These are phyloP conservation scores for Drosophila equinoxialis DNA, from an alignment of 1,140 invertebrate genomes.

Conservation along the genomic window DNA sequence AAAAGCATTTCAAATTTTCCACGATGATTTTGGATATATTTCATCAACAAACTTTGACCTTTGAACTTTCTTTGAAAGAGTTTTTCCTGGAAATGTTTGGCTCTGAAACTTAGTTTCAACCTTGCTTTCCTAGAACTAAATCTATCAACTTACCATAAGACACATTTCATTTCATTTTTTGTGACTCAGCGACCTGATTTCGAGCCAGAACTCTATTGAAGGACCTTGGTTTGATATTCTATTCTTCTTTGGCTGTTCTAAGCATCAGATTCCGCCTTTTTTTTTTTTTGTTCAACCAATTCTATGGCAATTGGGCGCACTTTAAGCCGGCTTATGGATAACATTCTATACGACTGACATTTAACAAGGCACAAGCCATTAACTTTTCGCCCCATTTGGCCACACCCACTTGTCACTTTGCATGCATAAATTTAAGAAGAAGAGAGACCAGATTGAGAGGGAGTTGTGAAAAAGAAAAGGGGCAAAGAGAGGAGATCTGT, in stretches of 20 bases:
- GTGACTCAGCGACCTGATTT: too few species aligned
- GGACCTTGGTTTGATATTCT: too few species aligned
- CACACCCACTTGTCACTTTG: slow-evolving; percentile 61
- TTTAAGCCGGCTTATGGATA: slow-evolving; percentile 57
- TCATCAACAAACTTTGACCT: too few species aligned
- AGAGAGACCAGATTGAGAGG: background rate
- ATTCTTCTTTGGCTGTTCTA: background rate
- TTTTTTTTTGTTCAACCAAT: background rate
- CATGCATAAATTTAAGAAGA: slow-evolving; percentile 61
- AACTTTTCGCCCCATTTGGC: slow-evolving; percentile 44
- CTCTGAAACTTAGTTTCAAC: too few species aligned
- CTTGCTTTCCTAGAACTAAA: too few species aligned
- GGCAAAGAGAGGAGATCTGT: slow-evolving; percentile 42
- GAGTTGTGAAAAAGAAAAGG: slow-evolving; percentile 2
- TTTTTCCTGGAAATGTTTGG: too few species aligned
- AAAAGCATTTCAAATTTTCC: too few species aligned
- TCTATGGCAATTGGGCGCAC: background rate
- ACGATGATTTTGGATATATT: too few species aligned
- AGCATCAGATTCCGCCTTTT: background rate
- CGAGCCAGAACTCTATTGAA: too few species aligned
- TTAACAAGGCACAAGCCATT: slow-evolving; percentile 71
- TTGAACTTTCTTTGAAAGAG: too few species aligned
- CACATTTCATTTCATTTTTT: too few species aligned
- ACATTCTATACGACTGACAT: slow-evolving; percentile 56
- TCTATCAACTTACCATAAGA: too few species aligned